A percentile compares a stretch with the other conserved stretches of the same genome.
phyloP scores from a whole-genome alignment of 2,113 vertebrate species.

The Phycodurus eques region DNA sequence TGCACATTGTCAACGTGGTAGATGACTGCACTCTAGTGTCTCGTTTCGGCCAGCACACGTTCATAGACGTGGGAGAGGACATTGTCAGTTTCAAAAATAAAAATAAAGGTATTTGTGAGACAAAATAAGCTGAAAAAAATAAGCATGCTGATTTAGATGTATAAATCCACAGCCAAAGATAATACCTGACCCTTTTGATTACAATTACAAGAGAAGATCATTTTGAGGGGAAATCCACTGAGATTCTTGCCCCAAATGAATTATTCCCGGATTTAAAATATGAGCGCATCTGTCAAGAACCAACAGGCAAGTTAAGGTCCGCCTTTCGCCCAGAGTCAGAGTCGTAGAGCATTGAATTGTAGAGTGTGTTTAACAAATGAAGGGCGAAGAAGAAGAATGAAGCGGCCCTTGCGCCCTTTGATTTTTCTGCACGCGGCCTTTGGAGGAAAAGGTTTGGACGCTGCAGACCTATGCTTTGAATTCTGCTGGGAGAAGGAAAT shows the following conservation, averaged over 20 bases:
- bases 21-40: conserved; percentile 66
- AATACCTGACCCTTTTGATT: background rate
- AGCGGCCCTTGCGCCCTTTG: no score
- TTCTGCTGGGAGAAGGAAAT: no score
- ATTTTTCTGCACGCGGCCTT: no score
- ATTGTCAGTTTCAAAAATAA: background rate
- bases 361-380: no score
- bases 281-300: background rate
- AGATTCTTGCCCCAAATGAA: background rate
- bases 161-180: background rate
- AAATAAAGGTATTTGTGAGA: background rate
- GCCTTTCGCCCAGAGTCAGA: no score
- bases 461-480: no score
- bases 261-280: background rate
- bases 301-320: background rate
- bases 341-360: no score
- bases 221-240: background rate
- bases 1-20: background rate
- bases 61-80: background rate
- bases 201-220: background rate
- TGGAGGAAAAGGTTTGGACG: no score
- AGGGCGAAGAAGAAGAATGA: no score
- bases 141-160: background rate
- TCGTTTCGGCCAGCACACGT: conserved; percentile 23
- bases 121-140: no score